Evolutionary conservation across 1,140 invertebrate species (phyloP), one percentile per base, ranked within the genome.

Genomic region (Samia ricini): DNA sequence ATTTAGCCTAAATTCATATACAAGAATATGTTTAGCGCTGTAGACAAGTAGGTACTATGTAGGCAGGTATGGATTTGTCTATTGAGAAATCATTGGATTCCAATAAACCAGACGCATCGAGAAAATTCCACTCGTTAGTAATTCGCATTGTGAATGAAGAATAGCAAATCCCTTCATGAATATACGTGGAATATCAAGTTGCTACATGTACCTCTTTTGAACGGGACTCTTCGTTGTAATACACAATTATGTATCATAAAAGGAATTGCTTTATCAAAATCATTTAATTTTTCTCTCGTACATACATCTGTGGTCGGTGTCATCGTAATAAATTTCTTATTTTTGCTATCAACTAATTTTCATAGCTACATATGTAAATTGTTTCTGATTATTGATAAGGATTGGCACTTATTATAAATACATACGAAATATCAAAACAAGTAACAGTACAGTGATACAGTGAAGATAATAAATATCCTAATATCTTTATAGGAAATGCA

Each of bases 191-290:
- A 42, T 42, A 42, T 42, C 7, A 42, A 42, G 33, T 42, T 10
- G 10, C 7, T 42, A 42, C 33, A 15, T 42, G 33, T 42, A 15
- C 33, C 33, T 0, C 12, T 15, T 10, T 42, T 3, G 33, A 42
- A 42, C 33, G 33, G 33, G 33, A 22, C 21, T 55, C 52, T 55
- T 55, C 24, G 19, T 55, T 55, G 21, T 23, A 55, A 55, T 24
- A 55, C 52, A 55, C 22, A 24, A 24, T 55, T 55, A 55, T 24
- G 52, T 23, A n/a, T 55, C 22, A 55, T 24, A 22, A 55, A 55
- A 55, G 52, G 21, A 24, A 55, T 55, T 12, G 52, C 24, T 22
- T 42, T 42, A 42, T 15, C 12, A 42, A 42, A 42, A 42, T 15
- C 33, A 15, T 42, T 42, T 42, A 7, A 42, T 42, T 42, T 42